Evolutionary conservation across 35 echinoderm and acorn worm species (phyloP).

Genomic region (Ophioderma brevispina): DNA sequence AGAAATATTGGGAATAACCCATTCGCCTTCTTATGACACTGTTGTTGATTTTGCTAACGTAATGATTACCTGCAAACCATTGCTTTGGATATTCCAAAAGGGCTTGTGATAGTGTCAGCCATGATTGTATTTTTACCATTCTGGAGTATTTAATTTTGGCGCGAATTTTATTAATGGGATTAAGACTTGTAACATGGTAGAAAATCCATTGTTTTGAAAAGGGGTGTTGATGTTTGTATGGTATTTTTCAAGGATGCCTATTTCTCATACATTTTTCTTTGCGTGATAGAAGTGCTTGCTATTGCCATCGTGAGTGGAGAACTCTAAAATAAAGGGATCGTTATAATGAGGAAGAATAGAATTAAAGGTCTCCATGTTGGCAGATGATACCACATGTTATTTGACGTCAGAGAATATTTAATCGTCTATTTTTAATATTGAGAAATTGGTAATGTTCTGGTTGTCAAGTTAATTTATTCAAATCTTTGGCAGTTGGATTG

Average conservation of each 20-base stretch:
- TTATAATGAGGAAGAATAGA: neutral
- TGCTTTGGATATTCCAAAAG: neutral
- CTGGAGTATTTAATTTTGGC: neutral
- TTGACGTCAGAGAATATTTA: neutral
- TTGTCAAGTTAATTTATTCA: neutral
- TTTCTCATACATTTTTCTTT: neutral
- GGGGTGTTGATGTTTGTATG: neutral
- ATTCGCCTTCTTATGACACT: neutral
- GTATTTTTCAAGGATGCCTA: neutral
- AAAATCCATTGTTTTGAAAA: neutral
- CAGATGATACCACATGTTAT: slow-evolving; percentile 19
- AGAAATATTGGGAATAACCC: neutral
- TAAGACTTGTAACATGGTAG: neutral
- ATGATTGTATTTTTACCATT: neutral
- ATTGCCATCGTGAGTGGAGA: neutral
- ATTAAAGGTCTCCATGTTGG: slow-evolving; percentile 4
- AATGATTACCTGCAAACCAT: neutral
- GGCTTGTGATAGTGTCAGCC: neutral
- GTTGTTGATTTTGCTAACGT: neutral
- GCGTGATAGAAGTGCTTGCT: neutral
- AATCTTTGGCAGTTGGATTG: neutral
- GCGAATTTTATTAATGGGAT: neutral
- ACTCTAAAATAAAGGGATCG: neutral
- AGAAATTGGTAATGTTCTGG: neutral
- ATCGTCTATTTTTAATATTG: neutral